Evolutionary conservation across 2,797 vertebrate genomes (phyloP), one percentile per base, ranked within the genome.

Genomic region (Acrossocheilus fasciatus): DNA sequence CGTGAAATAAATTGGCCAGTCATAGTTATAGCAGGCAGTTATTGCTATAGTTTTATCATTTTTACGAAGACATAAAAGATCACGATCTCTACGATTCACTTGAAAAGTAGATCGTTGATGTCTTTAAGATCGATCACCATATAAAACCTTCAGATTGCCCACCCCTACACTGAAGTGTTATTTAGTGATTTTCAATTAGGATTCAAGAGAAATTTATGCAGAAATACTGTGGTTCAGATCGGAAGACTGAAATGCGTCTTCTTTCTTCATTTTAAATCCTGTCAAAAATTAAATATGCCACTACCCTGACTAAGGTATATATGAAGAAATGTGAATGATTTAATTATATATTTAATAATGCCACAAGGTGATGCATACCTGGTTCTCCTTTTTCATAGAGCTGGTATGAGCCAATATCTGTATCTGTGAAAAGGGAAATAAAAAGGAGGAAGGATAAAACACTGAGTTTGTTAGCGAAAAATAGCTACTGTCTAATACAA

Each of bases 401-500:
- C 93, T 97, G 97, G 93, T 97, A 97, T 91, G 96, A 95, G 87
- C 98, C 98, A 91, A 98, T 97, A 93, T 99, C 97, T 93, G 95
- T 96, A 94, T 97, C 98, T 98, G 93, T 82, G 91, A 87, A 94
- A 93, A 54, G 50, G 86, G 73, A 88, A 82, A 87, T 87, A 34
- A 87, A 84, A 88, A 69, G 72, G 50, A 73, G 66, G 47, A 78
- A 78, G 70, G 76, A 69, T 34, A 11, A 64, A 36, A 68, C 4
- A 20, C 4, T 30, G 18, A 20, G 20, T n/a, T 14, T 50, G 41
- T 52, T 68, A n/a, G 9, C 7, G 4, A 41, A 23, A 68, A 52
- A 50, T 15, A 30, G 3, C 30, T 30, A 39, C 36, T 18, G 54
- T 79, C 54, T 39, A 69, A 39, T 11, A 20, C 34, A 69, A 69